Evolutionary conservation across 2,888 invertebrate species (phyloP).

Genomic region (Torymus aiolomorphi): DNA sequence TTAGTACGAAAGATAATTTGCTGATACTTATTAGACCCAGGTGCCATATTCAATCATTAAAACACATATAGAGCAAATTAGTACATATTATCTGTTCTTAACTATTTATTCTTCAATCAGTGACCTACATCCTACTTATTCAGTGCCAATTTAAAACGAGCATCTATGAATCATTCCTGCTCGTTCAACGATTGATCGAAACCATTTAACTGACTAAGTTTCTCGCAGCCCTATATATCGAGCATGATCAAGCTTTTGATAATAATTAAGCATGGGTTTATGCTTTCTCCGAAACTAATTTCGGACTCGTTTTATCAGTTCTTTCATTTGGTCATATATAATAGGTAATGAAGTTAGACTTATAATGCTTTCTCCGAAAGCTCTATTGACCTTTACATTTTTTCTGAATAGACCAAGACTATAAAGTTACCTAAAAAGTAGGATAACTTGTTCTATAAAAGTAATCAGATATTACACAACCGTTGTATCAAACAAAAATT

Average conservation of each 20-base stretch:
- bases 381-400: no score
- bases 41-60: constrained; percentile 39
- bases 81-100: constrained; percentile 65
- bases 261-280: constrained; percentile 42
- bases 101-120: constrained; percentile 66
- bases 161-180: constrained; percentile 47
- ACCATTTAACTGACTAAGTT: constrained; percentile 40
- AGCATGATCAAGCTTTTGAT: constrained; percentile 2
- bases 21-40: neutral
- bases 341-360: no score
- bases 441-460: no score
- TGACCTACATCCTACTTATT: constrained; percentile 67
- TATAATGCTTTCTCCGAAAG: no score
- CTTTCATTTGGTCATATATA: no score
- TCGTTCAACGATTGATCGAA: constrained; percentile 52
- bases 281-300: constrained; percentile 40
- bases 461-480: no score
- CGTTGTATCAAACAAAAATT: no score
- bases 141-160: constrained; percentile 66
- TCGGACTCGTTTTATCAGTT: neutral
- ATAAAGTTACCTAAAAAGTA: no score
- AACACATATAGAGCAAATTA: constrained; percentile 61
- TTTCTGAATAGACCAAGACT: no score
- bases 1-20: neutral
- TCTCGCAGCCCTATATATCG: constrained; percentile 22